These are phyloP conservation scores for Pseudobourletiella spinata DNA, from an alignment of 1,140 invertebrate species.

Conservation along the genomic window DNA sequence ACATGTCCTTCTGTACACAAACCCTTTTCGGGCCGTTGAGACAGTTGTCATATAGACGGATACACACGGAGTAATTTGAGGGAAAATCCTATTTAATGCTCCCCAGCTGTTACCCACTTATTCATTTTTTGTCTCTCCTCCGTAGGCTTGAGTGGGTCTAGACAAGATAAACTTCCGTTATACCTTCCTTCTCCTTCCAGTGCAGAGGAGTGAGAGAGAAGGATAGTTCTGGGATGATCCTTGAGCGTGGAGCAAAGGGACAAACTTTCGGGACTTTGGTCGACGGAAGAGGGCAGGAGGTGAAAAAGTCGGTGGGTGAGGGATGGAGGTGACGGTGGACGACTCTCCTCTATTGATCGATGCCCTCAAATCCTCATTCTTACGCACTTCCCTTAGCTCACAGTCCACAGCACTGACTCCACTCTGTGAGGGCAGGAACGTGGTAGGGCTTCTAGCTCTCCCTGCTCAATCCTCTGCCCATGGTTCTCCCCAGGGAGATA, in stretches of 20 bases:
- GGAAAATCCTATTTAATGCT: neutral
- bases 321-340: neutral
- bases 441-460: no score
- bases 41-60: neutral
- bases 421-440: neutral
- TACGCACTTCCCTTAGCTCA: neutral
- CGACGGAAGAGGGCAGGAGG: neutral
- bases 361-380: no score
- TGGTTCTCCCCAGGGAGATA: neutral
- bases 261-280: no score
- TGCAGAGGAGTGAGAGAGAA: neutral
- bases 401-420: neutral
- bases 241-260: no score
- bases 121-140: no score
- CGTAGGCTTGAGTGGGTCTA: no score
- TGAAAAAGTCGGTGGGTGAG: neutral
- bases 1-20: neutral
- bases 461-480: neutral
- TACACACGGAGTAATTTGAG: neutral
- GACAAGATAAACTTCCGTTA: no score
- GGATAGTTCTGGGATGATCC: neutral
- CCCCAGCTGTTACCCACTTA: no score
- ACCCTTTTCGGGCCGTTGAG: neutral
- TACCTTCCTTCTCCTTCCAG: neutral
- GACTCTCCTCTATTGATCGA: no score